Base-by-base conservation (phyloP, 1,140 invertebrate species). In the Batillaria attramentaria region DNA sequence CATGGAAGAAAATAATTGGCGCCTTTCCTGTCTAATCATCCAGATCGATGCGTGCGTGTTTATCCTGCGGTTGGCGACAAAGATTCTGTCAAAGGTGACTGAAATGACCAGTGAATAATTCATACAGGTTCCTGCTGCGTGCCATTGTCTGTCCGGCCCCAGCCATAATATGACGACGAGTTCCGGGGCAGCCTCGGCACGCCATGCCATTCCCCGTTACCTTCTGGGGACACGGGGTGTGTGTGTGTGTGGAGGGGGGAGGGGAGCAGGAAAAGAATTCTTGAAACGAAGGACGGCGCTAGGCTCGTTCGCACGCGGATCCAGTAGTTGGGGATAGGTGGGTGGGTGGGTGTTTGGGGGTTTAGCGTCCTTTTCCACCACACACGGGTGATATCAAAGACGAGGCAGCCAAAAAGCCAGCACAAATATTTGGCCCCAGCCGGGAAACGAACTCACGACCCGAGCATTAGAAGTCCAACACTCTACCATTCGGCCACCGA, bases 101-200 rank as follows among this genome's bases (percentile, higher is more conserved):
- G 57, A 62, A 62, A 62, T 62, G 57, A 62, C 57, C n/a, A 31
- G 57, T 62, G 57, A 62, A 62, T 62, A 62, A 62, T 62, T 62
- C 57, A 62, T 62, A 31, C 13, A 3, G 57, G 57, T 62, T 24
- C 57, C 57, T 28, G 24, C n/a, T 62, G 57, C 33, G n/a, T 10
- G 57, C 57, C 10, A 62, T 62, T 62, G 57, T 62, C 33, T 24
- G n/a, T n/a, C n/a, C n/a, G n/a, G 8, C 33, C 6, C n/a, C 10
- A 24, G 57, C 57, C 33, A 62, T 62, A 62, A 13, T 62, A 28
- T 62, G 57, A 24, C 57, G n/a, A 62, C 57, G n/a, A 18, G 10
- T 62, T 31, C 57, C n/a, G n/a, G 3, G 2, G 8, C 57, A 1
- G 33, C 8, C 8, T 62, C 57, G 57, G 57, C 57, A 62, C 57